These are phyloP conservation scores for Alcedo quadribrachys DNA, from an alignment of 2,797 vertebrate species.

Conservation along the genomic window DNA sequence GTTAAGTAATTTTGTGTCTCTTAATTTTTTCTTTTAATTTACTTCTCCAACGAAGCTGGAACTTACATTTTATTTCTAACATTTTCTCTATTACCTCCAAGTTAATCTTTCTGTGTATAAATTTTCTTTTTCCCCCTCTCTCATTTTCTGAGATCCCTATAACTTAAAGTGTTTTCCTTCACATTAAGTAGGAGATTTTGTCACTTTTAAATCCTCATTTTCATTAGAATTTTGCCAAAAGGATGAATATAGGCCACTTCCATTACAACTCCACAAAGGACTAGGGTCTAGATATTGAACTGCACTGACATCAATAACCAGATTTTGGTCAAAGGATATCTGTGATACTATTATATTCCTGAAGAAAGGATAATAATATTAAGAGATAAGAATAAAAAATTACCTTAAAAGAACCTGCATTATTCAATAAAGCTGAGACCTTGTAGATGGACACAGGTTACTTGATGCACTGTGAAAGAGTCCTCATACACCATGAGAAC, in stretches of 20 bases:
- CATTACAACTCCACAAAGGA: background rate
- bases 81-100: background rate
- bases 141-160: background rate
- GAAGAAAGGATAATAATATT: slow-evolving; percentile 9
- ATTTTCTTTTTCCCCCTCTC: background rate
- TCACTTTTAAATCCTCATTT: background rate
- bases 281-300: background rate
- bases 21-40: background rate
- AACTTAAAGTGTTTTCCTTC: background rate
- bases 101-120: background rate
- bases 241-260: background rate
- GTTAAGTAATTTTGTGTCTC: background rate
- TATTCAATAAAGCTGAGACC: background rate
- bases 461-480: background rate
- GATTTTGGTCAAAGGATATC: background rate
- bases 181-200: background rate
- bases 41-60: background rate
- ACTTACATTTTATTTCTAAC: background rate
- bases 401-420: background rate
- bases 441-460: background rate
- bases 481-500: background rate
- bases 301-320: background rate
- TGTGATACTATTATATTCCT: background rate
- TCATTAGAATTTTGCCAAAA: background rate
- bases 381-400: slow-evolving; percentile 3